Base-by-base conservation (phyloP, 2,113 vertebrate genomes). In the Pomatostomus ruficeps region DNA sequence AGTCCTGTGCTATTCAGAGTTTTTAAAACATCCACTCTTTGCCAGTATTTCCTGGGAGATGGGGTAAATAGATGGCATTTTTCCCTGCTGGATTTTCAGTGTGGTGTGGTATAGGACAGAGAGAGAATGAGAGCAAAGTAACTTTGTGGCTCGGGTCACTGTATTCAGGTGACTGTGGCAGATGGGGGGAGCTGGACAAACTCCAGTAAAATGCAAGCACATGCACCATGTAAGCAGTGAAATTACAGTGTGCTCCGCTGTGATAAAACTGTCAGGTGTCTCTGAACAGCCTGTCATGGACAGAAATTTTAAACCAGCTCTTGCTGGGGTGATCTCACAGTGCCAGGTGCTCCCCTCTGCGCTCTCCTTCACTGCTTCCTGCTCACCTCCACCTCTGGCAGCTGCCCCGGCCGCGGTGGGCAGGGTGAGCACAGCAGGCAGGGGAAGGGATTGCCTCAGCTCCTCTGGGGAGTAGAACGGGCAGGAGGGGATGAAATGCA, bases 291-390 rank as follows among this genome's bases (percentile, higher is more conserved):
- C 58, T 40, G 21, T 91, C 94, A 68, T 4, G 0, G 3, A 73
- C 77, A 82, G 85, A 78, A 76, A 85, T 49, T 57, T 65, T 89
- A 89, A 85, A 89, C 52, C 67, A 83, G 59, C 63, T 90, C 63
- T 75, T 73, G 57, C 54, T 24, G 20, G 75, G 2, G 12, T 79
- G 82, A 91, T 51, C 67, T 90, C 78, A 55, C 10, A 12, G 55
- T 58, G 66, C 78, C 67, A 73, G 74, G 54, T 83, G 62, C 54
- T 82, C 52, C 36, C 25, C 16, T 43, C 36, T 12, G 8, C 35
- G 87, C 38, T 57, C 66, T 42, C 61, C 20, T 68, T 48, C 82
- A 43, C 19, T 65, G 70, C 78, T 79, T 85, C 79, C 58, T 0
- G 4, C 45, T 68, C 79, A 57, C 49, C 54, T 75, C 51, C 38